Evolutionary conservation across 1,140 invertebrate genomes (phyloP).

Genomic region (Mylabris phalerata): DNA sequence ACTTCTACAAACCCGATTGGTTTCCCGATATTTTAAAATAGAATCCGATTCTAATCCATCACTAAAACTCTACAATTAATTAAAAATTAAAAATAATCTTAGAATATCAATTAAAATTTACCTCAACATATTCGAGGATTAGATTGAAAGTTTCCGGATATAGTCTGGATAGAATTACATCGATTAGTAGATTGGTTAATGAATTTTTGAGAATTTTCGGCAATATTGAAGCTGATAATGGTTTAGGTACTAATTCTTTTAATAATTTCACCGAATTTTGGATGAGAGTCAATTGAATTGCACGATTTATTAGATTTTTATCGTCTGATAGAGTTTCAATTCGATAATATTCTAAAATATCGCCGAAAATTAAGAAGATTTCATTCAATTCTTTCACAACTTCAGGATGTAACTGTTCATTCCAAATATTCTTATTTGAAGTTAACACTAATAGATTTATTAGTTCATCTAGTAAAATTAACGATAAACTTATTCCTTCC

Average conservation of each 20-base stretch:
- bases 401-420: slow-evolving; percentile 8
- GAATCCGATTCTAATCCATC: slow-evolving; percentile 25
- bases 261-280: slow-evolving; percentile 29
- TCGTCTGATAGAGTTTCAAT: slow-evolving; percentile 34
- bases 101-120: slow-evolving; percentile 9
- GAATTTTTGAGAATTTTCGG: slow-evolving; percentile 38
- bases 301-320: slow-evolving; percentile 24
- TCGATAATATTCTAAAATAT: slow-evolving; percentile 46
- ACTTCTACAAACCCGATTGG: slow-evolving; percentile 43
- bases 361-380: slow-evolving; percentile 35
- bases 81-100: slow-evolving; percentile 7
- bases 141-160: slow-evolving; percentile 37
- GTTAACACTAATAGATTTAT: slow-evolving; percentile 29
- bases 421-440: slow-evolving; percentile 25
- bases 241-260: slow-evolving; percentile 30
- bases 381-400: slow-evolving; percentile 31
- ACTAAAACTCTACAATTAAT: slow-evolving; percentile 29
- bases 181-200: slow-evolving; percentile 34
- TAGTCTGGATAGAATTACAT: slow-evolving; percentile 34
- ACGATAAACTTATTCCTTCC: slow-evolving; percentile 33
- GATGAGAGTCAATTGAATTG: slow-evolving; percentile 34
- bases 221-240: slow-evolving; percentile 30
- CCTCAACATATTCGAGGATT: slow-evolving; percentile 33
- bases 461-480: slow-evolving; percentile 31
- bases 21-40: slow-evolving; percentile 40